Percentiles rank a stretch among this genome's conserved stretches.
phyloP scores from a whole-genome alignment of 2,888 invertebrate genomes.

The Apoderus coryli region DNA sequence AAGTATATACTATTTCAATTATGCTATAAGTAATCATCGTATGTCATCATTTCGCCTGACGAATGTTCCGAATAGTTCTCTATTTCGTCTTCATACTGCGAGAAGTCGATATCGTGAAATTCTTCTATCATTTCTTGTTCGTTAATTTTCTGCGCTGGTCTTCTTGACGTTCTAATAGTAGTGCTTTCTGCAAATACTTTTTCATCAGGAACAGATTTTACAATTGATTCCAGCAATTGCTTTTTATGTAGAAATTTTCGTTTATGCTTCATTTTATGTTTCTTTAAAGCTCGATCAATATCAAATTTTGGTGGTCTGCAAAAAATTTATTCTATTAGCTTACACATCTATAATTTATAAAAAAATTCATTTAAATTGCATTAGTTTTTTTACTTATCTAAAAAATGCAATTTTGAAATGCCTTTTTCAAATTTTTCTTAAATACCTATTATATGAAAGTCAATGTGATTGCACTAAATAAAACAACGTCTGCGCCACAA shows the following conservation, averaged over 20 bases:
- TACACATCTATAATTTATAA: no score
- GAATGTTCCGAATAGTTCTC: constrained; percentile 23
- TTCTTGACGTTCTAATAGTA: constrained; percentile 6
- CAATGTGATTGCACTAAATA: no score
- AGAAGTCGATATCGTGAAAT: constrained; percentile 19
- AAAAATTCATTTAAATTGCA: no score
- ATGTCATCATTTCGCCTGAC: constrained; percentile 22
- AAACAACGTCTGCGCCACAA: no score
- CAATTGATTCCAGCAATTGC: constrained; percentile 24
- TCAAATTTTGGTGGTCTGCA: constrained; percentile 45
- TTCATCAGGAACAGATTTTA: constrained; percentile 13
- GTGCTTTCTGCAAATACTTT: constrained; percentile 10
- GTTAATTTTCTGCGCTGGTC: constrained; percentile 4
- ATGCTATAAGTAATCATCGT: constrained; percentile 28
- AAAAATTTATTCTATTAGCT: constrained; percentile 10
- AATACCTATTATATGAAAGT: no score
- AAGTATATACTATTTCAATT: no score
- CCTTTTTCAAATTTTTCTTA: no score
- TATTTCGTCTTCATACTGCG: constrained; percentile 15
- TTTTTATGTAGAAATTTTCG: constrained; percentile 25
- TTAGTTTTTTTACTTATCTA: no score
- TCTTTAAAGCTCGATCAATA: constrained; percentile 40
- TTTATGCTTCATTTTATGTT: constrained; percentile 39
- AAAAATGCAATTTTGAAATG: no score
- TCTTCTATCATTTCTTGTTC: constrained; percentile 17